phyloP scores from a whole-genome alignment of 2,888 invertebrate species.

The Drosophila melanosoma region DNA sequence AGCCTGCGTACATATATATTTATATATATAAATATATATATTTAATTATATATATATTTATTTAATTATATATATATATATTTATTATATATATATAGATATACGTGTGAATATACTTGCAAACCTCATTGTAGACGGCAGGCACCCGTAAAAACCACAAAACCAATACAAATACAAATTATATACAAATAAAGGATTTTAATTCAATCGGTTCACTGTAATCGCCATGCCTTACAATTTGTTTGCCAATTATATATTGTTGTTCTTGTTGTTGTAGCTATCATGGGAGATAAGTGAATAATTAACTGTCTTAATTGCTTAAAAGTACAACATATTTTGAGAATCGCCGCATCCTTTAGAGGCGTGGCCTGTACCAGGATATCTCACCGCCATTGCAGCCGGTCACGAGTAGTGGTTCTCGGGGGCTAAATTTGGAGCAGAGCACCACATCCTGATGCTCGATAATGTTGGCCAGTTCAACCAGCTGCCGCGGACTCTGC shows the following conservation, averaged over 20 bases:
- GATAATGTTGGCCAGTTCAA: constrained; percentile 88
- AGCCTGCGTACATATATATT: constrained; percentile 23
- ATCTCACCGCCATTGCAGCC: constrained; percentile 96
- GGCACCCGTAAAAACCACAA: constrained; percentile 11
- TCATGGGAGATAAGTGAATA: constrained; percentile 1
- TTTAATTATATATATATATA: constrained; percentile 12
- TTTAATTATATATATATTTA: not conserved
- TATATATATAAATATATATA: constrained; percentile 24
- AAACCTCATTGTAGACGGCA: constrained; percentile 48
- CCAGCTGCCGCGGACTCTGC: constrained; percentile 83
- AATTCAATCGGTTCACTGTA: constrained; percentile 52
- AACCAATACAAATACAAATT: constrained; percentile 14
- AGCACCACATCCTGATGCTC: constrained; percentile 94
- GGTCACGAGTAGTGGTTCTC: constrained; percentile 93
- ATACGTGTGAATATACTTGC: constrained; percentile 31
- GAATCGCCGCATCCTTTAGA: constrained; percentile 24
- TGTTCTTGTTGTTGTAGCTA: not conserved
- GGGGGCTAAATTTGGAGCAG: constrained; percentile 95
- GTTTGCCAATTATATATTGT: constrained; percentile 20
- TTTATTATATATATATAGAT: constrained; percentile 6
- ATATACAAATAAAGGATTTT: constrained; percentile 47
- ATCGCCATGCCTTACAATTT: constrained; percentile 22
- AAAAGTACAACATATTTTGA: constrained; percentile 23
- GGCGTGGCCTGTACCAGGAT: constrained; percentile 93
- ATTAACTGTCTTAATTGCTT: constrained; percentile 11